phyloP scores from a whole-genome alignment of 2,888 invertebrate species.

The Venusia cambrica region DNA sequence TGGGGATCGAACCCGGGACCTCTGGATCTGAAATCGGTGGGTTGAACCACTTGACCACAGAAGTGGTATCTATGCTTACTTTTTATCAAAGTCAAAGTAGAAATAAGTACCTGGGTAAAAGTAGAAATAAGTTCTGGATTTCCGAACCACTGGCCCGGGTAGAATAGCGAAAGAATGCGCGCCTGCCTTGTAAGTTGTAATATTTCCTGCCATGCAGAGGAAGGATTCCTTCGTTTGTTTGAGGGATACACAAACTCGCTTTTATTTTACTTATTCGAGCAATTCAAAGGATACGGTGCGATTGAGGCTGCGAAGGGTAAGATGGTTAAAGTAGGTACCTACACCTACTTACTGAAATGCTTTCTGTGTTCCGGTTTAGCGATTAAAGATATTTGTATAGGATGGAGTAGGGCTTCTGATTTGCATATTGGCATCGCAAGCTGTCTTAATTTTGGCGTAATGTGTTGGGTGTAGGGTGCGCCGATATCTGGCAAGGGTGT shows the following conservation, averaged over 20 bases:
- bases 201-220: conserved; percentile 68
- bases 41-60: no score
- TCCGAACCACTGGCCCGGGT: conserved; percentile 56
- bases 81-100: no score
- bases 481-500: conserved; percentile 31
- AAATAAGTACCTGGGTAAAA: no score
- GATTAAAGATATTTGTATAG: conserved; percentile 30
- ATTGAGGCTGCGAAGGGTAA: conserved; percentile 41
- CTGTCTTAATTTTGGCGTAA: conserved; percentile 75
- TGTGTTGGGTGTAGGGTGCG: conserved; percentile 47
- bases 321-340: conserved; percentile 28
- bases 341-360: conserved; percentile 19
- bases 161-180: conserved; percentile 60
- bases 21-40: no score
- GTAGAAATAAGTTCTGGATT: no score
- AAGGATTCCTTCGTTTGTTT: conserved; percentile 66
- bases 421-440: conserved; percentile 74
- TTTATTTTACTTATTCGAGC: conserved; percentile 58
- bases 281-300: conserved; percentile 62
- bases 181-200: conserved; percentile 61
- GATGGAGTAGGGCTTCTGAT: conserved; percentile 41
- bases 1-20: no score
- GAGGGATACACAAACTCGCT: conserved; percentile 67
- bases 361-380: conserved; percentile 25
- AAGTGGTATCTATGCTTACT: no score